Evolutionary conservation across 1,140 invertebrate genomes (phyloP), one percentile per base, ranked within the genome.

Genomic region (Danaus plexippus): DNA sequence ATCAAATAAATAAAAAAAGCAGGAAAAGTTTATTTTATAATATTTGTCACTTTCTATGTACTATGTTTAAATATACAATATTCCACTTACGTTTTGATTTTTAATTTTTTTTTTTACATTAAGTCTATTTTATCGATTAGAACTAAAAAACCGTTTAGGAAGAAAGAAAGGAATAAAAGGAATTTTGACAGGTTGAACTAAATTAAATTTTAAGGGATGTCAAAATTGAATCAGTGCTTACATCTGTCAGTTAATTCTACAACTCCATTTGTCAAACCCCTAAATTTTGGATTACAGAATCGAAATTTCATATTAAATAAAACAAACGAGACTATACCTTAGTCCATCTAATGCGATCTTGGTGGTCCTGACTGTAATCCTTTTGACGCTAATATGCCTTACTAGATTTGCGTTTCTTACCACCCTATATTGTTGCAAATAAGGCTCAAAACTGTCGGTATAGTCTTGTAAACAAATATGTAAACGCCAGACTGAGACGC

Each of bases 251-350:
- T 61, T 59, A 59, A 52, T 60, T 71, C 63, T 54, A 61, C 61
- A 68, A 64, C 66, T 61, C 62, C 57, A 81, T 81, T 73, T 71
- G 69, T 79, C 73, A 81, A 52, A 48, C 66, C 71, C 69, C 69
- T 65, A 59, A 60, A 67, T 51, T 69, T 71, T 47, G 64, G 64
- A 71, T 67, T 74, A 61, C 13, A 5, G 52, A 47, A 43, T 43
- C 59, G 43, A 56, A 61, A 52, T 47, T 56, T 32, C 53, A 55
- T 55, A 61, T 55, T 61, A 18, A 61, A 43, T 55, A 46, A 55
- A 61, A 57, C 51, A 63, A 59, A 59, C 47, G 45, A 54, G 43
- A 47, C 52, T 55, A 54, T 50, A 32, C 57, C 22, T 50, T 56
- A 12, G 42, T 43, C 44, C 41, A 46, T 41, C 44, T 48, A 61